Base-by-base conservation (phyloP, 2,888 invertebrate species). In the Xestia rhomboidea region DNA sequence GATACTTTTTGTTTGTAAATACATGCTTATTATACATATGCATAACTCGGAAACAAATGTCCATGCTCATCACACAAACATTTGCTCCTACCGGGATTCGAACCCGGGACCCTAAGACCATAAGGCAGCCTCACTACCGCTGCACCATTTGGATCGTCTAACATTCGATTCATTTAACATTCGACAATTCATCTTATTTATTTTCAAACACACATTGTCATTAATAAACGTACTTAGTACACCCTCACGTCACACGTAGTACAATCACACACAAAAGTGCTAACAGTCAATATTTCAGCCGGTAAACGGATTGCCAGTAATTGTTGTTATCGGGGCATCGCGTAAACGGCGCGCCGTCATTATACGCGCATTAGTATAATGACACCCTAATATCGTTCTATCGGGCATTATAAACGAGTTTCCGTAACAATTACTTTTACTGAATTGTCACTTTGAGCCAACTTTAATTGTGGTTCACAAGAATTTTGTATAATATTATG, bases 341-440 rank as follows among this genome's bases (percentile, higher is more conserved):
- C 76, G 73, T 76, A 77, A 79, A 81, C 73, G 63, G 51, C 2
- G 60, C 68, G 63, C 67, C 57, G 76, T 89, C 86, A 89, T 89
- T 89, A 89, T 89, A 82, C 79, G 46, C 68, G 83, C 87, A 88
- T 89, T 89, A 89, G 87, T 73, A 57, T 82, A 87, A 87, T 79
- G 74, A 77, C 73, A 62, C 68, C n/a, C 68, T 71, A 83, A 75
- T 71, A 76, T 79, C 83, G 30, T 76, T 67, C 70, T 69, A 79
- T 71, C 79, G 84, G 72, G 73, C 74, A 60, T 74, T 71, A 69
- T 77, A 69, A 76, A 46, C 66, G 66, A 54, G 81, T 81, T 78
- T 83, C 76, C 77, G 77, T 81, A 70, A 79, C 82, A 82, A 87
- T 87, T 87, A 81, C 71, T 85, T 82, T 77, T 78, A 81, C 21